These are phyloP conservation scores for Charaxes varanes DNA, from an alignment of 1,140 invertebrate species.

Conservation along the genomic window DNA sequence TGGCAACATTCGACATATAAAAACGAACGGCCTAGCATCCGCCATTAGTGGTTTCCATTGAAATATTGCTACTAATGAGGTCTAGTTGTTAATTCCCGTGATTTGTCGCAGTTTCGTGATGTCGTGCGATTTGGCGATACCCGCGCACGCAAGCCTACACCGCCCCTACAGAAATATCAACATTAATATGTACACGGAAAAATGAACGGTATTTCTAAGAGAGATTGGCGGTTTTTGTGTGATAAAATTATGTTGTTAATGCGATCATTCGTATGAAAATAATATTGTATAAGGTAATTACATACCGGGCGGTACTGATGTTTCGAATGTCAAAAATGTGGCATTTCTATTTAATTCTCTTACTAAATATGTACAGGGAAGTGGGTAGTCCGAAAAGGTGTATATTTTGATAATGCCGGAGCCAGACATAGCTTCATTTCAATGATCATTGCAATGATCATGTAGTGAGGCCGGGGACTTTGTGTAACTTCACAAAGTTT, in stretches of 20 bases:
- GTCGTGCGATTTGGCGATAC: constrained; percentile 30
- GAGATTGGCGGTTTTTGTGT: constrained; percentile 8
- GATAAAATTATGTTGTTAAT: constrained; percentile 2
- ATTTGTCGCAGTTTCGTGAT: constrained; percentile 51
- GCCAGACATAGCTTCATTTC: no score
- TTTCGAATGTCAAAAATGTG: no score
- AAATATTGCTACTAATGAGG: constrained; percentile 52
- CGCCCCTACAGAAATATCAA: background rate
- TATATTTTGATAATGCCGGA: no score
- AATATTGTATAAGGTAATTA: constrained; percentile 16
- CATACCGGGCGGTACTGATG: no score
- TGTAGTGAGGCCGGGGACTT: no score
- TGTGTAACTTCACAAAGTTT: no score
- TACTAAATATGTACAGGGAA: no score
- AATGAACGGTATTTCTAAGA: constrained; percentile 3
- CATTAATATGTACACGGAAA: constrained; percentile 7
- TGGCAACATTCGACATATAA: no score
- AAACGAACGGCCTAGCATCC: no score
- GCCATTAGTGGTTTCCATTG: constrained; percentile 34
- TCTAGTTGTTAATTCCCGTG: constrained; percentile 44
- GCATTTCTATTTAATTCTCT: no score
- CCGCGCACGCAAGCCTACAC: constrained; percentile 19
- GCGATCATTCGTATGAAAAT: constrained; percentile 11
- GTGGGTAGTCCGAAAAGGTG: no score
- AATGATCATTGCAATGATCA: no score